phyloP scores from a whole-genome alignment of 2,113 vertebrate species.

The Upupa epops region DNA sequence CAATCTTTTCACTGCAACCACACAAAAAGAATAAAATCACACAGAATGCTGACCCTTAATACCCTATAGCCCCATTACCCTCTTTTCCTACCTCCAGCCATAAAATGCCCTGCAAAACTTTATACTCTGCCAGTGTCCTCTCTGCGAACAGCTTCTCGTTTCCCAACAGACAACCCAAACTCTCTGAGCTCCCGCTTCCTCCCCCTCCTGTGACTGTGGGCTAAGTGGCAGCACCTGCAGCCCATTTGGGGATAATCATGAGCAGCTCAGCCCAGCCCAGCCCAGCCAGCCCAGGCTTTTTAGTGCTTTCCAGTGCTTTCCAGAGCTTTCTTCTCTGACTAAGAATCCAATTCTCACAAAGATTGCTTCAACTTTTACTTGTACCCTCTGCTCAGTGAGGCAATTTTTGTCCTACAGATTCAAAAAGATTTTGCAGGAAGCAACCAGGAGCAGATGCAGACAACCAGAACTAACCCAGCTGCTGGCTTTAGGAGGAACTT shows the following conservation, averaged over 20 bases:
- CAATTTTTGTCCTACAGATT: neutral
- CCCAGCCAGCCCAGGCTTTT: neutral
- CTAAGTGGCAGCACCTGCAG: neutral
- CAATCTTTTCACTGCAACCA: neutral
- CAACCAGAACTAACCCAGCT: neutral
- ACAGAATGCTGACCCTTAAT: neutral
- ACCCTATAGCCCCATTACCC: rapidly evolving
- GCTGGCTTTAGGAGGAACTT: neutral
- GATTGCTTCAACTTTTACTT: rapidly evolving
- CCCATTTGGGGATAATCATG: rapidly evolving
- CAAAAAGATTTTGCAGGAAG: neutral
- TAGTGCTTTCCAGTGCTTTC: too few relatives aligned
- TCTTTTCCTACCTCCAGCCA: neutral
- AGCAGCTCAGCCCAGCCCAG: neutral
- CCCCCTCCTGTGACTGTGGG: rapidly evolving
- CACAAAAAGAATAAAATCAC: neutral
- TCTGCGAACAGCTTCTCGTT: neutral
- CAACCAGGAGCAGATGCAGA: neutral
- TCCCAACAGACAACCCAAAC: neutral
- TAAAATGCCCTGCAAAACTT: rapidly evolving
- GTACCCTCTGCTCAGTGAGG: neutral
- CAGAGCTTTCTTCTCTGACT: neutral
- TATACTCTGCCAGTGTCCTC: rapidly evolving
- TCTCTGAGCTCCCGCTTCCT: rapidly evolving
- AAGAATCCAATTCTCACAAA: rapidly evolving